Evolutionary conservation across 1,140 invertebrate species (phyloP), one percentile per base, ranked within the genome.

Genomic region (Andrena cerasifolii): DNA sequence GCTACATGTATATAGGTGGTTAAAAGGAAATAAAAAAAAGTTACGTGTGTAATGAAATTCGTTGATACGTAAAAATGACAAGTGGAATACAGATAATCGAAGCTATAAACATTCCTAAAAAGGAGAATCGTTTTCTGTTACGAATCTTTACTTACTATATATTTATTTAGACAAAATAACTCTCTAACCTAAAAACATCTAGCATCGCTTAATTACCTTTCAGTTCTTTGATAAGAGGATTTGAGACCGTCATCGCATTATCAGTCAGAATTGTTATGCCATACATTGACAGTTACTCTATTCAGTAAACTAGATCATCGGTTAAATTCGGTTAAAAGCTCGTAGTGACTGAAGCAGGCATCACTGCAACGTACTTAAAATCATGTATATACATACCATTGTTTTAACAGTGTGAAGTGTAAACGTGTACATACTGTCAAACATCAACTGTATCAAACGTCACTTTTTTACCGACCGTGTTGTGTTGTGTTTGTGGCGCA

Each of bases 161-260:
- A 43, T 43, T 61, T 51, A 33, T 26, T 73, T 43, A 43, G 16
- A 1, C 40, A 4, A 21, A 54, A 54, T n/a, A 54, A 12, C n/a
- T 70, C 14, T 12, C 12, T 80, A 83, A 78, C 72, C 71, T 75
- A 63, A 2, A 24, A 47, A 67, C 28, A 7, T 49, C 4, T 16
- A 28, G 24, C n/a, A 26, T 45, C 21, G 3, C 26, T 24, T 54
- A 45, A 74, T 90, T 93, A 94, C 93, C 92, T 94, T 94, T 94
- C 72, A 94, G 82, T 87, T 94, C 91, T 86, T 93, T 94, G 78
- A 94, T 89, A 56, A 93, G 85, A n/a, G 93, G 93, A 89, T 93
- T 91, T 79, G 90, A 92, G 72, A 94, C 93, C 80, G 93, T 92
- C 93, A 94, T 94, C 28, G 80, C 80, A 86, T 66, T 54, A 62